Conservation (phyloP, 2,888 invertebrate genomes). For the Mechanitis messenoides region DNA sequence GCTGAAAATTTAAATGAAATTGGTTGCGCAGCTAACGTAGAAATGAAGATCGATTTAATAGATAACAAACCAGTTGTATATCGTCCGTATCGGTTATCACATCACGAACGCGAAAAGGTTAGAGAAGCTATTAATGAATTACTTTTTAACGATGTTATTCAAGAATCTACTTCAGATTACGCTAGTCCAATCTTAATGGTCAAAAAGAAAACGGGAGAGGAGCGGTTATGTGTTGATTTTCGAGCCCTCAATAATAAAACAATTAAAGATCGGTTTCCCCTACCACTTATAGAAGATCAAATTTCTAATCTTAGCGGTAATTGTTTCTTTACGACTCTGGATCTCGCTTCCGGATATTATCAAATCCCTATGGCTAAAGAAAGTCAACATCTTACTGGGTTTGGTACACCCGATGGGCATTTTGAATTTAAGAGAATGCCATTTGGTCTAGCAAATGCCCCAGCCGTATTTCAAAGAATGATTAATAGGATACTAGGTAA, state of each 20-base stretch:
- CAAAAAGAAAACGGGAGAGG: too few species aligned
- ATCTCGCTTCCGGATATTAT: too few species aligned
- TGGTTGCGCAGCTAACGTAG: background rate
- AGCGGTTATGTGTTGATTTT: too few species aligned
- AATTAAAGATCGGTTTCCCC: too few species aligned
- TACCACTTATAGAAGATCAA: too few species aligned
- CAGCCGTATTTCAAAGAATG: conserved; percentile 33
- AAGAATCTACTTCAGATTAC: conserved; percentile 12
- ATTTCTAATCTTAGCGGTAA: too few species aligned
- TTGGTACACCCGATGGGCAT: conserved; percentile 35
- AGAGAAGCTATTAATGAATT: conserved; percentile 18
- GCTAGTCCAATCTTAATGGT: too few species aligned
- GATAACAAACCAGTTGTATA: too few species aligned
- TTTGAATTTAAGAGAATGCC: conserved; percentile 38
- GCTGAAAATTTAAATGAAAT: conserved; percentile 24
- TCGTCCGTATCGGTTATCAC: too few species aligned
- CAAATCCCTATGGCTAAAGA: background rate
- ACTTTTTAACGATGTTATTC: conserved; percentile 23
- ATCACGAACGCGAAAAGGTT: conserved; percentile 15
- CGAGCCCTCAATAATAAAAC: too few species aligned
- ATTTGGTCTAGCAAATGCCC: conserved; percentile 36
- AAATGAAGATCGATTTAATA: too few species aligned
- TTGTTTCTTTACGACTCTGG: too few species aligned
- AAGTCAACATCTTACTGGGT: conserved; percentile 28
- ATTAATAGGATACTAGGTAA: conserved; percentile 26